Percentiles rank a stretch among this genome's conserved stretches.
These are phyloP conservation scores for Nothobranchius furzeri DNA, from an alignment of 2,113 vertebrate species.

Conservation along the genomic window DNA sequence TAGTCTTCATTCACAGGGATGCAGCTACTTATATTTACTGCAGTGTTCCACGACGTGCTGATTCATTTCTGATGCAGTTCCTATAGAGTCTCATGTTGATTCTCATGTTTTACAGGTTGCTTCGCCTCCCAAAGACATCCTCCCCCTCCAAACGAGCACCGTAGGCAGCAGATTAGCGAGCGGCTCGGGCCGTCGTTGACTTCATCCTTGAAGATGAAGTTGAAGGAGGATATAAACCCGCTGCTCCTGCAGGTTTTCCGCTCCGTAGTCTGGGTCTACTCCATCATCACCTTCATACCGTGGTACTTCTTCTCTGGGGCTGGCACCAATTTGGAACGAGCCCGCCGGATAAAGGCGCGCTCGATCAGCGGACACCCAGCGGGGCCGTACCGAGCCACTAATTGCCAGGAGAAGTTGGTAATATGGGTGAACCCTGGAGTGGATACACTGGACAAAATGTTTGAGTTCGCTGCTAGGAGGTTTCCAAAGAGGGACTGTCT, in stretches of 20 bases:
- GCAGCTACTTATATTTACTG: slow-evolving; percentile 10
- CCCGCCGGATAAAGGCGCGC: slow-evolving; percentile 86
- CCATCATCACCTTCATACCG: slow-evolving; percentile 90
- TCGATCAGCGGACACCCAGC: slow-evolving; percentile 81
- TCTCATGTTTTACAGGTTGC: slow-evolving; percentile 47
- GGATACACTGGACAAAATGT: slow-evolving; percentile 93
- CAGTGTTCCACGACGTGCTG: slow-evolving; percentile 20
- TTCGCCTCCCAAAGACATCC: slow-evolving; percentile 13
- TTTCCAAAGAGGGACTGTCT: slow-evolving; percentile 88
- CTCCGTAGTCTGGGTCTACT: slow-evolving; percentile 88
- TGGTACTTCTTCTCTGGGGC: slow-evolving; percentile 92
- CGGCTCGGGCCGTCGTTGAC: slow-evolving; percentile 8
- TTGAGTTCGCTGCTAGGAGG: slow-evolving; percentile 84
- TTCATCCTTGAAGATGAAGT: slow-evolving; percentile 83
- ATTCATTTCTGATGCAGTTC: neutral
- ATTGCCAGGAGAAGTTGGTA: slow-evolving; percentile 84
- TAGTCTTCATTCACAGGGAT: slow-evolving; percentile 26
- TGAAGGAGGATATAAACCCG: slow-evolving; percentile 93
- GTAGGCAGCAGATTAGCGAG: slow-evolving; percentile 9
- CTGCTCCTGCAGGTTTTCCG: slow-evolving; percentile 90
- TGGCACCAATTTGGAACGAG: slow-evolving; percentile 78
- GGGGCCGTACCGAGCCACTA: slow-evolving; percentile 86
- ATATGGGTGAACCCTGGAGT: slow-evolving; percentile 85
- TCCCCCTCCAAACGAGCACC: neutral
- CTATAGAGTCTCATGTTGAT: slow-evolving; percentile 25